phyloP scores from a whole-genome alignment of 1,140 invertebrate genomes.

The Chymomyza costata region DNA sequence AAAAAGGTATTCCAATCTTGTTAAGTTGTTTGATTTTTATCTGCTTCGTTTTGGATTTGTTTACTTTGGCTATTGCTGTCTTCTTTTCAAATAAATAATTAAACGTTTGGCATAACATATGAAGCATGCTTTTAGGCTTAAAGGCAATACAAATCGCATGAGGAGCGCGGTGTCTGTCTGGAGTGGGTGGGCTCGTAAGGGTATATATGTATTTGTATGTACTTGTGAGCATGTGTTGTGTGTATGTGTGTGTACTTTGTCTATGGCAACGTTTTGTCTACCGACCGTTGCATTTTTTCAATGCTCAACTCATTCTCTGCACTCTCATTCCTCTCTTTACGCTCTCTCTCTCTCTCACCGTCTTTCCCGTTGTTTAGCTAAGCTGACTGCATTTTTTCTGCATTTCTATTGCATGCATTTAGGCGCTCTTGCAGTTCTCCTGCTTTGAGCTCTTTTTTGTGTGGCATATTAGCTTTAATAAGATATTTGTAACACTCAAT shows the following conservation, averaged over 20 bases:
- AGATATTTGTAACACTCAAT: too few relatives aligned
- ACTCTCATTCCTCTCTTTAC: background rate
- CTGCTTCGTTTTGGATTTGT: conserved; percentile 25
- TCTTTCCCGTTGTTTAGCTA: conserved; percentile 28
- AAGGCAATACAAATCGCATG: conserved; percentile 32
- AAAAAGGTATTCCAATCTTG: conserved; percentile 22
- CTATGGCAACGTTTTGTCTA: conserved; percentile 29
- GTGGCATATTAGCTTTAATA: too few relatives aligned
- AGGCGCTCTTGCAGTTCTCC: conserved; percentile 38
- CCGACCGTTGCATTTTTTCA: conserved; percentile 57
- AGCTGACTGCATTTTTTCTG: conserved; percentile 20
- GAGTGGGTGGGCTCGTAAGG: background rate
- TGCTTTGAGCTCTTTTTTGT: background rate
- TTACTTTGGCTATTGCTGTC: conserved; percentile 22
- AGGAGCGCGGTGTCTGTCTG: conserved; percentile 19
- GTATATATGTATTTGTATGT: too few relatives aligned
- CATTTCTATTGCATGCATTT: conserved; percentile 46
- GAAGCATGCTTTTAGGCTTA: conserved; percentile 71
- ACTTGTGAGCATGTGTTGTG: too few relatives aligned
- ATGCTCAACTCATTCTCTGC: conserved; percentile 18
- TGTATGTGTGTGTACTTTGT: conserved; percentile 29
- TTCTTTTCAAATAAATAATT: conserved; percentile 73
- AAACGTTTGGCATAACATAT: conserved; percentile 73
- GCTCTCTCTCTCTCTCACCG: too few relatives aligned
- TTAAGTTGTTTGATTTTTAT: conserved; percentile 20